Evolutionary conservation across 2,797 vertebrate species (phyloP).

Genomic region (Poeciliopsis turneri): DNA sequence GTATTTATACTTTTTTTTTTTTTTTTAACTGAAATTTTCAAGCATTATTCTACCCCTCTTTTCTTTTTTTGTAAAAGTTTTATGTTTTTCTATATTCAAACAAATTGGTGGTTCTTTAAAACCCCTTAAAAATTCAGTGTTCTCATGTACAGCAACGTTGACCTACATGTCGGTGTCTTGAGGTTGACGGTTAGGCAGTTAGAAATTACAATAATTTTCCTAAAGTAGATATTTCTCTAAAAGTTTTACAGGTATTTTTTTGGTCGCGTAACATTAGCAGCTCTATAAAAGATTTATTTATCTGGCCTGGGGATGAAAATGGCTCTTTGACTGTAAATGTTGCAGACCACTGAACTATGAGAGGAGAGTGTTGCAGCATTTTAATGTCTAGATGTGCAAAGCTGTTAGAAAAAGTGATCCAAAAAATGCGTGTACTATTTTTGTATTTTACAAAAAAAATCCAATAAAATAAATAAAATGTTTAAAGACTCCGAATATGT

Average conservation of each 20-base stretch:
- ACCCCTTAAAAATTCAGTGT: too few relatives aligned
- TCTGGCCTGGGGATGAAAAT: neutral
- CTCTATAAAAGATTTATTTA: neutral
- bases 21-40: neutral
- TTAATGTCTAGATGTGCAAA: neutral
- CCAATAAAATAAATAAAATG: neutral
- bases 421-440: neutral
- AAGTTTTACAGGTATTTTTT: neutral
- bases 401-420: neutral
- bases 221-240: neutral
- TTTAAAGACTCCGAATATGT: neutral
- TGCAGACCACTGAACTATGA: neutral
- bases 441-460: neutral
- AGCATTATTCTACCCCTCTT: neutral
- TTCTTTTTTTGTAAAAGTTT: neutral
- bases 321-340: neutral
- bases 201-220: neutral
- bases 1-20: neutral
- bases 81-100: neutral
- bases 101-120: neutral
- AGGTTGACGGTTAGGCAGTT: too few relatives aligned
- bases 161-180: too few relatives aligned
- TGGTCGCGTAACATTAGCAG: neutral
- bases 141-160: too few relatives aligned
- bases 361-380: neutral